A percentile compares a stretch with the other conserved stretches of the same genome.
Conservation (phyloP, 2,888 invertebrate genomes). For the Fabriciana adippe region DNA sequence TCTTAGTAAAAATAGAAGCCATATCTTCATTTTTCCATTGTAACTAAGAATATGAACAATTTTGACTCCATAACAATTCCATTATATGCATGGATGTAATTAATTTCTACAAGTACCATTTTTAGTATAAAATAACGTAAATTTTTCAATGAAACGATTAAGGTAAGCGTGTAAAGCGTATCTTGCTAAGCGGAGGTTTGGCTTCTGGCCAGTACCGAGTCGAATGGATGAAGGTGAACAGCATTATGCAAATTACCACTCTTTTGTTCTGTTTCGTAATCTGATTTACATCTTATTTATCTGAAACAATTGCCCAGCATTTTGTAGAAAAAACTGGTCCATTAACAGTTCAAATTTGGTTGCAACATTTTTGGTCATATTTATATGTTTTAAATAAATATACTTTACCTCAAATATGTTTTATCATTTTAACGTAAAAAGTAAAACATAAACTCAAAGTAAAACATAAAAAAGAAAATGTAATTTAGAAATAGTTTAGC, state of each 20-base stretch:
- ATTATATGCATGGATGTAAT: not conserved
- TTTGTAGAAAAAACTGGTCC: not conserved
- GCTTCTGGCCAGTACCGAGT: slow-evolving; percentile 67
- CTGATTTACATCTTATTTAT: slow-evolving; percentile 77
- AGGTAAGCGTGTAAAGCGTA: slow-evolving; percentile 26
- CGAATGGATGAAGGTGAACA: slow-evolving; percentile 75
- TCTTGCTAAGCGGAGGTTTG: slow-evolving; percentile 69
- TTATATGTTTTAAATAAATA: no score
- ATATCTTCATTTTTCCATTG: no score
- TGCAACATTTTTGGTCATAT: not conserved
- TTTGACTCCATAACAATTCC: no score
- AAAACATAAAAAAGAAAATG: no score
- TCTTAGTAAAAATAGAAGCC: no score
- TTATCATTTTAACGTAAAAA: no score
- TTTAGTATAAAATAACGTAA: slow-evolving; percentile 7
- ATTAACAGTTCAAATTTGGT: not conserved
- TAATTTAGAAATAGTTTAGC: no score
- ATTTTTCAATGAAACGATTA: slow-evolving; percentile 18
- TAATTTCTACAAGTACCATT: not conserved
- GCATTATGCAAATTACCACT: slow-evolving; percentile 78
- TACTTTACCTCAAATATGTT: no score
- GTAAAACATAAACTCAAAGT: no score
- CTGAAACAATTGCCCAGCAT: slow-evolving; percentile 43
- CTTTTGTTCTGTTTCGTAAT: slow-evolving; percentile 58
- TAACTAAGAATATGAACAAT: not conserved